Percentiles rank a stretch among this genome's conserved stretches.
Conservation (phyloP, 2,113 vertebrate genomes). For the Gallinago undulata region DNA sequence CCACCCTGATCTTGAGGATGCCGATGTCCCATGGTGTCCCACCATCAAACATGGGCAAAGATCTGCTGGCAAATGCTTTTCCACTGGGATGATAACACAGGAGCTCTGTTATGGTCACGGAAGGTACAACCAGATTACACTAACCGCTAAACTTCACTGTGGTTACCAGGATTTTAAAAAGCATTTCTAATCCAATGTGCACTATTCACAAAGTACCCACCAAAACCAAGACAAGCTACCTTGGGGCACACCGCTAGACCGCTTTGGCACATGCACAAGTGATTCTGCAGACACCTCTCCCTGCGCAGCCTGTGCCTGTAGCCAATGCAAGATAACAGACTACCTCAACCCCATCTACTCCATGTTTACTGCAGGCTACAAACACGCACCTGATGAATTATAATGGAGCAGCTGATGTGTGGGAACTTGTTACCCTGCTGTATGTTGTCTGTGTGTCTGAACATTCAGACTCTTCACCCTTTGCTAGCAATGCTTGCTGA, state of each 20-base stretch:
- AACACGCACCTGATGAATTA: neutral
- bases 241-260: neutral
- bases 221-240: neutral
- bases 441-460: neutral
- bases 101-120: neutral
- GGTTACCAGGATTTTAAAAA: neutral
- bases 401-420: conserved; percentile 8
- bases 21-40: accelerated
- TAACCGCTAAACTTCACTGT: neutral
- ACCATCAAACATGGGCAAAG: neutral
- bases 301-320: neutral
- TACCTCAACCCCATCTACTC: neutral
- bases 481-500: neutral
- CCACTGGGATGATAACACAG: accelerated
- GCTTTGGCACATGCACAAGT: neutral
- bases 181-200: accelerated
- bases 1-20: neutral
- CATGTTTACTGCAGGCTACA: neutral
- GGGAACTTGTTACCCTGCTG: conserved; percentile 5
- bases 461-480: neutral
- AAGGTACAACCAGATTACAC: neutral
- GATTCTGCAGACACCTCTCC: neutral
- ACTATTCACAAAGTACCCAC: neutral
- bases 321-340: neutral
- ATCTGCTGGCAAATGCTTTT: neutral